Evolutionary conservation across 2,113 vertebrate species (phyloP), one percentile per base, ranked within the genome.

Genomic region (Sigmodon hispidus): DNA sequence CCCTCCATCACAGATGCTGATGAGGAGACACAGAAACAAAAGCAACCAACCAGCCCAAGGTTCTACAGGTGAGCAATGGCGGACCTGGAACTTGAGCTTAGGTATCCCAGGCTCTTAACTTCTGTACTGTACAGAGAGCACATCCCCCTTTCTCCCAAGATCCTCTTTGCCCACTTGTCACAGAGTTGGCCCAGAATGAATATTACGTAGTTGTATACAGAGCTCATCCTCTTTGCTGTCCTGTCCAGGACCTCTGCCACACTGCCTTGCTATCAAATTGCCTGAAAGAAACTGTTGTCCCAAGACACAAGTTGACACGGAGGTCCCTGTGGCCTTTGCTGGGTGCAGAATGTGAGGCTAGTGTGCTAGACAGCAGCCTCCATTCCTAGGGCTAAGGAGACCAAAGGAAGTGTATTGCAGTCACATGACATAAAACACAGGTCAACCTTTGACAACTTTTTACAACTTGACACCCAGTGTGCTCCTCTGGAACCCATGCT

Each of bases 381-480:
- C 34, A 73, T 21, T 15, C 40, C 45, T 17, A 5, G 83, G 34
- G 7, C 55, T n/a, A 43, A 22, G 31, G 65, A 77, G n/a, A 90
- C 21, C 67, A 13, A 93, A 70, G 45, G 50, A 34, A 19, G n/a
- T 19, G 24, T 9, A 11, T 8, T 48, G 21, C 17, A 31, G 17
- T 52, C 59, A 12, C 59, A 72, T 48, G 52, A 43, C 43, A 24
- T 52, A 19, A 59, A 31, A 50, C 31, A 7, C 50, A 50, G 89
- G 84, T 48, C 85, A 55, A 65, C 57, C 55, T 77, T 72, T 67
- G 70, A 67, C 76, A 11, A 29, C 50, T n/a, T 77, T 91, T 95
- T 80, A 96, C 87, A 95, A 88, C 55, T 63, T 95, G 95, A 93
- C 75, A 89, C 31, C 80, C 17, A 36, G 4, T 61, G n/a, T 57